Base-by-base conservation (phyloP, 1,140 invertebrate genomes). In the Drosophila auraria region DNA sequence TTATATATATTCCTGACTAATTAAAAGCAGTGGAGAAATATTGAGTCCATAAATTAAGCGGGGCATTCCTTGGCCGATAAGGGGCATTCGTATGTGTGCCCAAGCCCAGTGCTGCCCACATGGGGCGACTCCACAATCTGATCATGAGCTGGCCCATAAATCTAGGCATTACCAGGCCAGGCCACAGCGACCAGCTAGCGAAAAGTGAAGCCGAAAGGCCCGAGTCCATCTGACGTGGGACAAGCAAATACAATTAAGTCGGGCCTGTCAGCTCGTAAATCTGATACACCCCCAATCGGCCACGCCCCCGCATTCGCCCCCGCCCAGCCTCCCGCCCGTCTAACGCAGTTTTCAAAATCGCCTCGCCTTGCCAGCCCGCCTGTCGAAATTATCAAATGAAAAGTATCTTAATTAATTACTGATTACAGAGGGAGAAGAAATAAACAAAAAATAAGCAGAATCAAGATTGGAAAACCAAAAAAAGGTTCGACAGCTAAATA, bases 331-430 rank as follows among this genome's bases (percentile, higher is more conserved):
- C 71, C 71, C 71, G n/a, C 27, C 30, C 49, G 63, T 62, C 49
- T 54, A 76, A 69, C 45, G 60, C 56, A 25, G 25, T 38, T 54
- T 54, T 36, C 25, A 49, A 70, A 58, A 70, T 49, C 60, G 58
- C 44, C 58, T 73, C 57, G 38, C 61, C 33, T 38, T 5, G 53
- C 33, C 27, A 17, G 62, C 33, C 33, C 17, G 58, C 51, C 72
- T 84, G 84, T 89, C 84, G n/a, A 68, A 82, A 45, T 82, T 77
- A 86, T 90, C 82, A 80, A 82, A 62, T 61, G 59, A 71, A 90
- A 90, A 90, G 82, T 90, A 90, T 90, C 86, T 90, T 90, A 90
- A 90, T 90, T 90, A 90, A 82, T 90, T 82, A 82, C 82, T 86
- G 86, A 90, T 90, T 90, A 71, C 50, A 66, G 30, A 33, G 49